phyloP scores from a whole-genome alignment of 2,113 vertebrate species.

The Thalassoma bifasciatum region DNA sequence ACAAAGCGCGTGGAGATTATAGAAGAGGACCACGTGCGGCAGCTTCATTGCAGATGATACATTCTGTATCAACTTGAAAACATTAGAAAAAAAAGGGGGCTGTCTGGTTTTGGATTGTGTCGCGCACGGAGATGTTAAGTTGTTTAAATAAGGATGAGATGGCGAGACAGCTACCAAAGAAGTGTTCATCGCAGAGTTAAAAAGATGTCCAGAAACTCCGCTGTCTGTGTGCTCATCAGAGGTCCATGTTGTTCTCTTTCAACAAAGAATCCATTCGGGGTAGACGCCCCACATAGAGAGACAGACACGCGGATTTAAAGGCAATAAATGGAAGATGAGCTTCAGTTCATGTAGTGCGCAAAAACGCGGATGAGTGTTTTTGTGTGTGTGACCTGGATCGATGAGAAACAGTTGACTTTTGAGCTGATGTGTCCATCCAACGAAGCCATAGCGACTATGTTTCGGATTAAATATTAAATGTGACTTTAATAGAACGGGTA shows the following conservation, averaged over 20 bases:
- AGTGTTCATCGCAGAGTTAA: slow-evolving; percentile 33
- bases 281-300: slow-evolving; percentile 38
- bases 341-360: slow-evolving; percentile 39
- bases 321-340: slow-evolving; percentile 43
- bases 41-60: not conserved
- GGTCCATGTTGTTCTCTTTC: slow-evolving; percentile 14
- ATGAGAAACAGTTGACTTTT: slow-evolving; percentile 10
- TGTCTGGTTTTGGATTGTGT: slow-evolving; percentile 17
- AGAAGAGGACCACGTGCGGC: not conserved
- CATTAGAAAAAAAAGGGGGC: not conserved
- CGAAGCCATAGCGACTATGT: too few species aligned
- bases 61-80: slow-evolving; percentile 42
- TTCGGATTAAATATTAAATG: not conserved
- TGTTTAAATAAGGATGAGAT: slow-evolving; percentile 30
- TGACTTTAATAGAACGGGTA: not conserved
- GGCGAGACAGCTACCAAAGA: slow-evolving; percentile 19
- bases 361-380: slow-evolving; percentile 40
- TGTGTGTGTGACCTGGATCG: slow-evolving; percentile 17
- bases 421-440: not conserved
- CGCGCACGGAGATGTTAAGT: slow-evolving; percentile 23
- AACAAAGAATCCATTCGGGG: slow-evolving; percentile 28
- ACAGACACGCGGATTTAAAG: slow-evolving; percentile 26
- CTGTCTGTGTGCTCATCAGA: slow-evolving; percentile 5
- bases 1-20: slow-evolving; percentile 11
- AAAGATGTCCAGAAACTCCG: slow-evolving; percentile 20